Percentiles rank a stretch among this genome's conserved stretches.
phyloP scores from a whole-genome alignment of 2,113 vertebrate genomes.

The Ophthalmolycus amberensis region DNA sequence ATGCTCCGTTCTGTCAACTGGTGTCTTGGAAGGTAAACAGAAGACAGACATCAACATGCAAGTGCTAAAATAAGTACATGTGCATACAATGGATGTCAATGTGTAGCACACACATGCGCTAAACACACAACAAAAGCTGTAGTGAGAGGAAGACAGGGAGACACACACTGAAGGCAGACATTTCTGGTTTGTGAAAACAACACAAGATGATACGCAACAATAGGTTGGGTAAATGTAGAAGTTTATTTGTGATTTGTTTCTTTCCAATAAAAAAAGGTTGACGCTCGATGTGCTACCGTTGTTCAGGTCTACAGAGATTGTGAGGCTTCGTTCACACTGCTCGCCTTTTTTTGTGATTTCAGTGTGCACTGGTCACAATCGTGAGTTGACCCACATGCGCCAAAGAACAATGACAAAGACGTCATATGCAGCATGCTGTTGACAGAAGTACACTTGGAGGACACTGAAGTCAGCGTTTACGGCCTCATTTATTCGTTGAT shows the following conservation, averaged over 20 bases:
- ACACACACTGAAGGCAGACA: neutral
- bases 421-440: neutral
- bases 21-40: constrained; percentile 42
- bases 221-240: neutral
- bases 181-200: neutral
- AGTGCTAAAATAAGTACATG: neutral
- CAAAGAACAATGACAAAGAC: neutral
- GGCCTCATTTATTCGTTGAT: neutral
- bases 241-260: neutral
- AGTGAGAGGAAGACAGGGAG: neutral
- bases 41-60: constrained; percentile 19
- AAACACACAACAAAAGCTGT: neutral
- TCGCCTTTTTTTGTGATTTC: neutral
- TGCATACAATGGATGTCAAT: neutral
- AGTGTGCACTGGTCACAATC: neutral
- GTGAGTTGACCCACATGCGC: neutral
- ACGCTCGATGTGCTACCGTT: neutral
- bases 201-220: neutral
- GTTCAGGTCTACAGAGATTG: neutral
- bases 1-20: constrained; percentile 53
- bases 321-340: neutral
- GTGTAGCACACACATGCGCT: neutral
- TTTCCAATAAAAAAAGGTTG: neutral
- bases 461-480: neutral
- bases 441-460: neutral